Evolutionary conservation across 2,797 vertebrate species (phyloP).

Genomic region (Sebastes paucispinis): DNA sequence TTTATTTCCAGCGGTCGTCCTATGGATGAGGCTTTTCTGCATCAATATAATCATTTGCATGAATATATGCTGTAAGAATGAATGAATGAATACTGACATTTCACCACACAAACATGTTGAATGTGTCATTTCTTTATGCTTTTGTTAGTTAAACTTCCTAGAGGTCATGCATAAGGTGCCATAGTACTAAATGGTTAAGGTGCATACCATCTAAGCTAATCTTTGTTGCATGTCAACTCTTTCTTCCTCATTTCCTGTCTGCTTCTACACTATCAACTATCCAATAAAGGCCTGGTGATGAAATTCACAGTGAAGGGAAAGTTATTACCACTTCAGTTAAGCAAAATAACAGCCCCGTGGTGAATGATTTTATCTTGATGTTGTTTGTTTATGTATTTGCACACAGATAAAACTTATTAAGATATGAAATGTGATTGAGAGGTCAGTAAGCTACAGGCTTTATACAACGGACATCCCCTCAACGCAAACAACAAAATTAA

Average conservation of each 20-base stretch:
- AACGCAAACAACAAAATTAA: too few relatives aligned
- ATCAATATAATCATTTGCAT: not conserved
- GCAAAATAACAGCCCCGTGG: not conserved
- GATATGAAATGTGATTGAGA: too few relatives aligned
- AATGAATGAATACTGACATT: not conserved
- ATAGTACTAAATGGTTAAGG: not conserved
- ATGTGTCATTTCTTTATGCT: not conserved
- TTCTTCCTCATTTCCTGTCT: not conserved
- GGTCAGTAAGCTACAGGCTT: too few relatives aligned
- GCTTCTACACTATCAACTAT: not conserved
- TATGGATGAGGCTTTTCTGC: slow-evolving; percentile 19
- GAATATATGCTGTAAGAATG: not conserved
- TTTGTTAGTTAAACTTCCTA: too few relatives aligned
- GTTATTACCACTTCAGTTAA: not conserved
- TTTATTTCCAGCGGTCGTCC: not conserved
- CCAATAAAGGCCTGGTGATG: not conserved
- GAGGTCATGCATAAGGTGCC: too few relatives aligned
- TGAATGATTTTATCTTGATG: not conserved
- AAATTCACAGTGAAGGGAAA: not conserved
- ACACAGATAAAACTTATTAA: too few relatives aligned
- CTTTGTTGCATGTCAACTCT: not conserved
- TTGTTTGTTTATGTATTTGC: too few relatives aligned
- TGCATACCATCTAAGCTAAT: not conserved
- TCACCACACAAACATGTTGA: not conserved
- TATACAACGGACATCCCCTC: too few relatives aligned